Evolutionary conservation across 2,113 vertebrate species (phyloP).

Genomic region (Sylvia atricapilla): DNA sequence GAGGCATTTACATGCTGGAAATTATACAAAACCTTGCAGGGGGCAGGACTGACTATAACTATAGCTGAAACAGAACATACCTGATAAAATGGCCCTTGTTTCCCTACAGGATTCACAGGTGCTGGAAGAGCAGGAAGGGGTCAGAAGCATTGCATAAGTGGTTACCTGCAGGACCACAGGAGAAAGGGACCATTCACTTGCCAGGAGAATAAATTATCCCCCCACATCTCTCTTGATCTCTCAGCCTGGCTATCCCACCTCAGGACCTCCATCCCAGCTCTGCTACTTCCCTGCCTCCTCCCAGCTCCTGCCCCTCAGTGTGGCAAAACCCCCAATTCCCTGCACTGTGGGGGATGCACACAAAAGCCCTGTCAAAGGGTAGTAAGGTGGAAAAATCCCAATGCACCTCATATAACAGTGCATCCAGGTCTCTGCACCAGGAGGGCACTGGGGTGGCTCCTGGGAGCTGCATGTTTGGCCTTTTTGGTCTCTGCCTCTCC

Average conservation of each 20-base stretch:
- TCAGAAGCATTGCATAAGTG: accelerated
- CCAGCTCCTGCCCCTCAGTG: neutral
- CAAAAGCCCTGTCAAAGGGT: neutral
- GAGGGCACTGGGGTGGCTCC: neutral
- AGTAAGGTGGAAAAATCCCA: neutral
- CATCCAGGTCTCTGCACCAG: neutral
- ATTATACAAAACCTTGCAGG: neutral
- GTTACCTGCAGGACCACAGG: neutral
- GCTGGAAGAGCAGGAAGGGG: neutral
- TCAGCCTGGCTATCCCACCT: neutral
- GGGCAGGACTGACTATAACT: neutral
- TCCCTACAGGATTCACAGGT: neutral
- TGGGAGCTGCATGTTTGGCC: neutral
- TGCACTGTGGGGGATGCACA: neutral
- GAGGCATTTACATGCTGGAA: neutral
- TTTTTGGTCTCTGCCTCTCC: neutral
- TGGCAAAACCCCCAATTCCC: neutral
- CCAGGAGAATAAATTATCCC: neutral
- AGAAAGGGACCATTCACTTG: neutral
- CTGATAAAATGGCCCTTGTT: neutral
- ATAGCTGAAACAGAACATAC: neutral
- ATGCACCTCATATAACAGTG: accelerated
- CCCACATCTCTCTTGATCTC: neutral
- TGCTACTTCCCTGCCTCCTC: accelerated
- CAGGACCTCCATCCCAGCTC: accelerated